Percentiles rank a stretch among this genome's conserved stretches.
Conservation (phyloP, 2,888 invertebrate genomes). For the Orchesellides sinensis region DNA sequence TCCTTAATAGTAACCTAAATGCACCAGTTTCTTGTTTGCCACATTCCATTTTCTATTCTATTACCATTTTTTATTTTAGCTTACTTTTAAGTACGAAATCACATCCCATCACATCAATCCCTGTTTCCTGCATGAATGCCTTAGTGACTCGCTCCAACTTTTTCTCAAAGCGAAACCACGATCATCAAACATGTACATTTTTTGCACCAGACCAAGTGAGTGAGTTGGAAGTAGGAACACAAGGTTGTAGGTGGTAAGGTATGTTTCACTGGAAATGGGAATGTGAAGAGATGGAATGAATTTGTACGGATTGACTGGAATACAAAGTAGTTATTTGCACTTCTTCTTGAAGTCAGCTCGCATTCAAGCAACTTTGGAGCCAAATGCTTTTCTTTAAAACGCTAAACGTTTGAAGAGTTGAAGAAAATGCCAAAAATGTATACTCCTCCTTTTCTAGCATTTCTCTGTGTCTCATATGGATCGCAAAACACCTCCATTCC, state of each 20-base stretch:
- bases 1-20: no score
- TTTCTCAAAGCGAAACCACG: no score
- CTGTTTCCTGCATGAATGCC: slow-evolving; percentile 35
- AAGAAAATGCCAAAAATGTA: not conserved
- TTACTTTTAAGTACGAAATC: slow-evolving; percentile 9
- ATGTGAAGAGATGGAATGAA: slow-evolving; percentile 37
- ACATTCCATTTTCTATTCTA: slow-evolving; percentile 16
- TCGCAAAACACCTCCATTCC: slow-evolving; percentile 15
- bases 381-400: not conserved
- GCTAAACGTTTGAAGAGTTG: not conserved
- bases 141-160: slow-evolving; percentile 20
- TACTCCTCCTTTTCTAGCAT: not conserved
- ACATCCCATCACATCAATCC: slow-evolving; percentile 23
- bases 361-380: not conserved
- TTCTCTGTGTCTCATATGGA: not conserved
- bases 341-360: slow-evolving; percentile 3
- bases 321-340: slow-evolving; percentile 45
- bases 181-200: slow-evolving; percentile 5
- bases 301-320: slow-evolving; percentile 31
- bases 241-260: not conserved
- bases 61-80: slow-evolving; percentile 25
- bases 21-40: not conserved
- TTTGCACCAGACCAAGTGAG: not conserved
- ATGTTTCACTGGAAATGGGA: slow-evolving; percentile 33
- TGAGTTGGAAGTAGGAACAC: not conserved